These are phyloP conservation scores for Pachypsylla venusta DNA, from an alignment of 1,140 invertebrate genomes.

Conservation along the genomic window DNA sequence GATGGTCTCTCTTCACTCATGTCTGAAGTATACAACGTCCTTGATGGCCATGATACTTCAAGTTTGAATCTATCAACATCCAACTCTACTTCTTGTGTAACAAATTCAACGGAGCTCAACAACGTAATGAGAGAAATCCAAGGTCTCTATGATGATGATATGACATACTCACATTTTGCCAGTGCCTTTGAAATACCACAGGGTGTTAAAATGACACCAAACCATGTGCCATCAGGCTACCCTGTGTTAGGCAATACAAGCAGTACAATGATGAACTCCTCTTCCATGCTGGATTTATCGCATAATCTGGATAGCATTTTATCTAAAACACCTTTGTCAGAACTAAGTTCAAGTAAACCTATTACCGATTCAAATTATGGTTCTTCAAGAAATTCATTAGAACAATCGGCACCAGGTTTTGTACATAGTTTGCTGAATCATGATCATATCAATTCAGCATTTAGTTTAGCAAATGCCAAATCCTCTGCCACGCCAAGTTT, in stretches of 20 bases:
- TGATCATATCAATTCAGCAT: background rate
- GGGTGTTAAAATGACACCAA: too few species aligned
- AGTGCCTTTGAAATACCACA: slow-evolving; percentile 2
- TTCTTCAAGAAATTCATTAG: too few species aligned
- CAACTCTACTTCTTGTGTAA: background rate
- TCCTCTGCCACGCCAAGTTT: too few species aligned
- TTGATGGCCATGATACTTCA: background rate
- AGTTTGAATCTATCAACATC: background rate
- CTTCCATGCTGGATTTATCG: too few species aligned
- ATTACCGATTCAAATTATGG: too few species aligned
- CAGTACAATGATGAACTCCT: too few species aligned
- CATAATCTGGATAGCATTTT: background rate
- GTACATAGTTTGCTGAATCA: slow-evolving; percentile 6
- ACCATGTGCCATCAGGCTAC: too few species aligned
- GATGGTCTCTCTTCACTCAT: slow-evolving; percentile 1
- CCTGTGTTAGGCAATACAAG: too few species aligned
- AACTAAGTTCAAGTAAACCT: too few species aligned
- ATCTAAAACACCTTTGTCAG: background rate
- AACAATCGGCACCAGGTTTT: too few species aligned
- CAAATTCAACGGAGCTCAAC: too few species aligned
- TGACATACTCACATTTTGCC: background rate
- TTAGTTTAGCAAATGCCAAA: background rate
- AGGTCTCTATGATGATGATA: slow-evolving; percentile 1
- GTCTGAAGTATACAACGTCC: slow-evolving; percentile 3
- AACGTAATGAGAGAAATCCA: slow-evolving; percentile 1